A percentile compares a stretch with the other conserved stretches of the same genome.
Conservation (phyloP, 2,113 vertebrate species). For the Phycodurus eques region DNA sequence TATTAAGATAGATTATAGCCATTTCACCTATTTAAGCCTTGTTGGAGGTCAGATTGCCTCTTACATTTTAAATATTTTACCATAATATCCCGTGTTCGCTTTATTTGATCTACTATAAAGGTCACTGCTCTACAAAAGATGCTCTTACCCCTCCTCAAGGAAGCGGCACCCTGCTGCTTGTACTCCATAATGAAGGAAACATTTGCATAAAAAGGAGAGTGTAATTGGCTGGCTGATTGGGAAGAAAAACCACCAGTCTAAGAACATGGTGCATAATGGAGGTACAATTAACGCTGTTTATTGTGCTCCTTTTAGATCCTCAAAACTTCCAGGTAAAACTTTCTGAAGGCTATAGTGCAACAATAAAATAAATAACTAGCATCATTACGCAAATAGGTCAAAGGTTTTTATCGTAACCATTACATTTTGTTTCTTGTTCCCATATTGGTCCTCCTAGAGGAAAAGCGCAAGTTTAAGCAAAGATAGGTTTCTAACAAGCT, state of each 20-base stretch:
- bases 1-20: neutral
- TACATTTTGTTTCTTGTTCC: neutral
- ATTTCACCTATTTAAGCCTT: neutral
- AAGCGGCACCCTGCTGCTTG: slow-evolving; percentile 26
- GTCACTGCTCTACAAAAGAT: slow-evolving; percentile 2
- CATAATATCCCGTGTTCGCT: neutral
- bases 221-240: slow-evolving; percentile 16
- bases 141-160: slow-evolving; percentile 3
- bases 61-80: neutral
- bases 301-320: neutral
- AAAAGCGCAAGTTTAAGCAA: no score
- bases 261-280: neutral
- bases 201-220: slow-evolving; percentile 33
- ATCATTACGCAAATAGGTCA: neutral
- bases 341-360: neutral
- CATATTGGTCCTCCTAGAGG: neutral
- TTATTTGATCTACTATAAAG: slow-evolving; percentile 1
- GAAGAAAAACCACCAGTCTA: neutral
- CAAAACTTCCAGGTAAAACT: neutral
- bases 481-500: no score
- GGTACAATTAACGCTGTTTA: neutral
- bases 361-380: neutral
- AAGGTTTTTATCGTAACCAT: neutral
- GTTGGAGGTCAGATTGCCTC: neutral
- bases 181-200: slow-evolving; percentile 20